These are phyloP conservation scores for Bombus polaris DNA, from an alignment of 1,140 invertebrate species.

Conservation along the genomic window DNA sequence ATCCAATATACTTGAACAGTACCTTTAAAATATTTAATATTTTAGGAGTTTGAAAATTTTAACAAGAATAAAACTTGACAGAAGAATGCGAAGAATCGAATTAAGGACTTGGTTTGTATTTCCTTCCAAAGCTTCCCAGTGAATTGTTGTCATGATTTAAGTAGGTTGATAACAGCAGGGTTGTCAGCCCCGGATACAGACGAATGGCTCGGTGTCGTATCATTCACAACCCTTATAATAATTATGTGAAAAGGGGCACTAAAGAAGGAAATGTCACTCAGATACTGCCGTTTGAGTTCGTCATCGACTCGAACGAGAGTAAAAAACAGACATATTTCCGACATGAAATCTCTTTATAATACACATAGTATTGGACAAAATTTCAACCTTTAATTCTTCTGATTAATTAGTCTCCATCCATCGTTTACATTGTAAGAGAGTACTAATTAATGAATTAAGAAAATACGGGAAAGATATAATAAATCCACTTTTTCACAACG, in stretches of 20 bases:
- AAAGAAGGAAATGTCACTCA: constrained; percentile 17
- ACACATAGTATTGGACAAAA: too few relatives aligned
- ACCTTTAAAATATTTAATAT: neutral
- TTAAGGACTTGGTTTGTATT: neutral
- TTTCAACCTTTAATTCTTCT: neutral
- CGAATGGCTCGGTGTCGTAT: constrained; percentile 53
- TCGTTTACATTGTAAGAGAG: too few relatives aligned
- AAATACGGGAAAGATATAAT: neutral
- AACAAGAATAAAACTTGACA: neutral
- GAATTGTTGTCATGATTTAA: neutral
- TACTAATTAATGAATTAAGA: too few relatives aligned
- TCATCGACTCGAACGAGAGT: constrained; percentile 38
- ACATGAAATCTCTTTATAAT: neutral
- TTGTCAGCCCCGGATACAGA: constrained; percentile 2
- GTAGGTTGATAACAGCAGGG: neutral
- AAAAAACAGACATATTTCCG: too few relatives aligned
- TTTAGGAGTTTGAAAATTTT: neutral
- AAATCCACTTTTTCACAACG: neutral
- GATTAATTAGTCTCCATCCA: neutral
- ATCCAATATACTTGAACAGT: neutral
- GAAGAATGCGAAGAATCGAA: neutral
- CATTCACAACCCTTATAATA: constrained; percentile 56
- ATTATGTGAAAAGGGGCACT: constrained; percentile 51
- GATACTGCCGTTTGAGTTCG: constrained; percentile 25
- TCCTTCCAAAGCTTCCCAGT: neutral